These are phyloP conservation scores for Actinopyga echinites DNA, from an alignment of 53 echinoderm and acorn worm genomes.

Conservation along the genomic window DNA sequence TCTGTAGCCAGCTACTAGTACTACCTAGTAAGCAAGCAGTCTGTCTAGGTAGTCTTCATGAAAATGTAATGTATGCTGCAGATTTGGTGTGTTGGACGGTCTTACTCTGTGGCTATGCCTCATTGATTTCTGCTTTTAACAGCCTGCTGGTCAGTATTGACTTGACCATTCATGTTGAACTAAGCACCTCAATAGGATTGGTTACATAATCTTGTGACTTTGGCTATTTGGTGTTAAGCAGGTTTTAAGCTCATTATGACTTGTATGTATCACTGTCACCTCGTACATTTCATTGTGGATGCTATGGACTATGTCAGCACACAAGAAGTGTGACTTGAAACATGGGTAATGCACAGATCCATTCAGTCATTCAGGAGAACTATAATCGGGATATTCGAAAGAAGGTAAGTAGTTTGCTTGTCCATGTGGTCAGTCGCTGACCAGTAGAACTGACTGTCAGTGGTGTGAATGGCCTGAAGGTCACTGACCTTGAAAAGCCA, in stretches of 20 bases:
- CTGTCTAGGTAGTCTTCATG: not conserved
- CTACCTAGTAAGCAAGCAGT: constrained; percentile 19
- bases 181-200: not conserved
- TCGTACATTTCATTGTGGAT: constrained; percentile 28
- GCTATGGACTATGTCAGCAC: not conserved
- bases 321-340: constrained; percentile 53
- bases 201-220: constrained; percentile 34
- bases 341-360: constrained; percentile 99
- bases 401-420: constrained; percentile 63
- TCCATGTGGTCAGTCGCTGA: not conserved
- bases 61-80: constrained; percentile 38
- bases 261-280: constrained; percentile 11
- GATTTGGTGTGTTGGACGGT: not conserved
- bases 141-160: not conserved
- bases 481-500: constrained; percentile 23
- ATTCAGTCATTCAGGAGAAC: constrained; percentile 99
- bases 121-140: constrained; percentile 3
- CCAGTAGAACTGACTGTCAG: constrained; percentile 12
- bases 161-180: constrained; percentile 4
- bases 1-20: not conserved
- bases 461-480: constrained; percentile 27
- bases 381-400: constrained; percentile 92
- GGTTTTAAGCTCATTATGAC: constrained; percentile 45
- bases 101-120: not conserved
- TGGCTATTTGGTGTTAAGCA: constrained; percentile 25